Evolutionary conservation across 2,888 invertebrate species (phyloP), one percentile per base, ranked within the genome.

Genomic region (Drosophila suboccidentalis): DNA sequence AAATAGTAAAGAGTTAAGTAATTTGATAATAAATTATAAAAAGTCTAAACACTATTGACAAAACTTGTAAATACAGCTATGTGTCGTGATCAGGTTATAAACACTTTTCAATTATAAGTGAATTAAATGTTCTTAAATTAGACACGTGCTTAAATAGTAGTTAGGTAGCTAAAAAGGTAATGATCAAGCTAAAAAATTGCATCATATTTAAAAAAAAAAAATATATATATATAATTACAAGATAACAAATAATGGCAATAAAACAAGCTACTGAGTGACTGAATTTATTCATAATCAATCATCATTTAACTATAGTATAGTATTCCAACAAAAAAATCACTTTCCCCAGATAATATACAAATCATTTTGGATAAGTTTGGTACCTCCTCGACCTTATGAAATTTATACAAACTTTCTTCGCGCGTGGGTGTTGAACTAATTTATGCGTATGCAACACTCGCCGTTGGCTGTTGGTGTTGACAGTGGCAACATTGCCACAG

Each of bases 371-470:
- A 15, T 29, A 53, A 67, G 46, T 68, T 39, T 47, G n/a, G 3
- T 8, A 57, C 26, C 44, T 22, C 15, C 60, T 49, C 61, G 46
- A 17, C 39, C 44, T 58, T 47, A 54, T 49, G 9, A 8, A 29
- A 10, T 38, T 38, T 26, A 41, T 36, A 39, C 13, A 38, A 36
- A 19, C 13, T 50, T 49, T 46, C 19, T 46, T 39, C 51, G 36
- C 58, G 66, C 38, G 58, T 47, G n/a, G 55, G 47, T 44, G 49
- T 43, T 61, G 39, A 19, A 60, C 50, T 72, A 74, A 84, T 77
- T 72, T 82, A 82, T 82, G 77, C 77, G 67, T 58, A 58, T 65
- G 67, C 70, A 63, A 41, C 54, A 38, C 44, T 41, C 34, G 15
- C 26, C 36, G 15, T 15, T 13, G 46, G 15, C 13, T 44, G 44